Evolutionary conservation across 1,140 invertebrate species (phyloP).

Genomic region (Diorhabda carinulata): DNA sequence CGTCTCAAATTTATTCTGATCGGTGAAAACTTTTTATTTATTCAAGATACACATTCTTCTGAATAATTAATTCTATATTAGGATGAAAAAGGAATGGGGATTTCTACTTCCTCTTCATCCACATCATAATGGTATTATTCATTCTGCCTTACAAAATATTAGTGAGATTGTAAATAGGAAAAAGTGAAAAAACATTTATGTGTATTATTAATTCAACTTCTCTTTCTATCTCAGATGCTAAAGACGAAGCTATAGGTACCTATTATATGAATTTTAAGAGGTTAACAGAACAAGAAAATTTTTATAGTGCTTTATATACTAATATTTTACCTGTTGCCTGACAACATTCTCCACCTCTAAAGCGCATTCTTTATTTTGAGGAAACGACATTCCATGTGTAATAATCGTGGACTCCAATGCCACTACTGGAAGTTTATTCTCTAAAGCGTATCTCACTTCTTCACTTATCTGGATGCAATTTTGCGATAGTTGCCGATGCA

Average conservation of each 20-base stretch:
- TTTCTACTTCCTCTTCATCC: too few relatives aligned
- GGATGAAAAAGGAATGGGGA: too few relatives aligned
- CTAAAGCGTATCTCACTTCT: constrained; percentile 59
- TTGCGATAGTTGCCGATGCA: constrained; percentile 1
- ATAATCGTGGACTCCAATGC: constrained; percentile 97
- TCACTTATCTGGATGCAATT: constrained; percentile 31
- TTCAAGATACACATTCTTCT: too few relatives aligned
- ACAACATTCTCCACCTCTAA: constrained; percentile 76
- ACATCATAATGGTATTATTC: too few relatives aligned
- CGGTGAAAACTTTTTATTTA: too few relatives aligned
- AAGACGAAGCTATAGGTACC: constrained; percentile 1
- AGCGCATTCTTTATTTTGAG: constrained; percentile 86
- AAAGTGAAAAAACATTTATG: too few relatives aligned
- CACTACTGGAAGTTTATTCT: constrained; percentile 68
- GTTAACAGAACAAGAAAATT: neutral
- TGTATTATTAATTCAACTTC: too few relatives aligned
- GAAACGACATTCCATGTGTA: constrained; percentile 97
- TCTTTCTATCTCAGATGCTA: neutral
- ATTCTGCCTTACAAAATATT: too few relatives aligned
- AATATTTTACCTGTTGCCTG: constrained; percentile 55
- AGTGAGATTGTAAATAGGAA: too few relatives aligned
- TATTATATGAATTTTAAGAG: neutral
- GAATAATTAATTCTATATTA: too few relatives aligned
- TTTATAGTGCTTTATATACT: neutral
- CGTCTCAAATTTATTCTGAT: too few relatives aligned